A percentile compares a stretch with the other conserved stretches of the same genome.
phyloP scores from a whole-genome alignment of 2,113 vertebrate species.

The Pampusana beccarii region DNA sequence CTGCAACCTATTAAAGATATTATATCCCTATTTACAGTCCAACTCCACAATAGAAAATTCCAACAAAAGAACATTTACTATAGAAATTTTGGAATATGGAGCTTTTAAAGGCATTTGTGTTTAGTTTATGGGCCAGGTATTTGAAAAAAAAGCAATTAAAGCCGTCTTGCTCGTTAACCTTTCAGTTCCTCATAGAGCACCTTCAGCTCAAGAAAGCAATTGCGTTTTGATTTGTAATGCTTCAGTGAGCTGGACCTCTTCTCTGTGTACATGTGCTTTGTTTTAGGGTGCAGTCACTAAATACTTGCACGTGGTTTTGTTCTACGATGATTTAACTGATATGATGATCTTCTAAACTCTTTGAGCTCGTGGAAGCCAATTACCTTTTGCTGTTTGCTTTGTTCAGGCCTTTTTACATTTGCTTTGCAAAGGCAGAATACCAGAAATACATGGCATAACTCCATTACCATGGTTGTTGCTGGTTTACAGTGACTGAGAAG shows the following conservation, averaged over 20 bases:
- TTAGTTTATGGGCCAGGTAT: conserved; percentile 53
- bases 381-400: background rate
- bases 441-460: background rate
- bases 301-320: background rate
- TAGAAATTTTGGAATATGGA: conserved; percentile 19
- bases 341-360: background rate
- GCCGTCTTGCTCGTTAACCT: conserved; percentile 45
- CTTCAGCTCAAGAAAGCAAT: conserved; percentile 16
- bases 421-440: background rate
- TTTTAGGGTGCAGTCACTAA: background rate
- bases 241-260: background rate
- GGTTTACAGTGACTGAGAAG: background rate
- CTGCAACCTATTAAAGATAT: conserved; percentile 66
- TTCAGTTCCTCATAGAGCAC: background rate
- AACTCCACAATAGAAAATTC: conserved; percentile 33
- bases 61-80: conserved; percentile 31
- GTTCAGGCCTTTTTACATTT: background rate
- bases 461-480: background rate
- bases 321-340: background rate
- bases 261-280: background rate
- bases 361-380: background rate
- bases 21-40: conserved; percentile 52
- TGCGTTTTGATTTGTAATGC: conserved; percentile 48
- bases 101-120: conserved; percentile 35
- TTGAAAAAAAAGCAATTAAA: conserved; percentile 28